Conservation (phyloP, 1,140 invertebrate species). For the Magallana gigas region DNA sequence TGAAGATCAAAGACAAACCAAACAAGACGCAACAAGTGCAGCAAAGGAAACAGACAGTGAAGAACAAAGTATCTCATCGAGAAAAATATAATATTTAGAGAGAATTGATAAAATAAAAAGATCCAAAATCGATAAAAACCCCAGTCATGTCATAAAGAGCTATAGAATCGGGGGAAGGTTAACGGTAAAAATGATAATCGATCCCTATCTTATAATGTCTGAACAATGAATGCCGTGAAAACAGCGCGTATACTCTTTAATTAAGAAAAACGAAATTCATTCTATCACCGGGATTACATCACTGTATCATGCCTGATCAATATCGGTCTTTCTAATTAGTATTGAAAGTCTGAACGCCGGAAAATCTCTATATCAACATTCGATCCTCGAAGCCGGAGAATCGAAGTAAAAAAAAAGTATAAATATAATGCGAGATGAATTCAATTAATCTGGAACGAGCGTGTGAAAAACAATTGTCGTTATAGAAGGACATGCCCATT, state of each 20-base stretch:
- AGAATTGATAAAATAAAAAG: background rate
- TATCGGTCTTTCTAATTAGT: constrained; percentile 15
- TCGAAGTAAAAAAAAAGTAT: no score
- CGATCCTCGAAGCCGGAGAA: background rate
- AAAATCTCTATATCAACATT: background rate
- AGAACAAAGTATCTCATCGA: background rate
- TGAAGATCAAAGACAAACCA: no score
- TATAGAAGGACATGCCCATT: no score
- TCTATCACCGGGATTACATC: constrained; percentile 23
- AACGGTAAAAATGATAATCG: constrained; percentile 13
- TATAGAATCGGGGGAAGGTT: background rate
- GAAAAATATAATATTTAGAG: constrained; percentile 15
- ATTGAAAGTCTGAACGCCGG: background rate
- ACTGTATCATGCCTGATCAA: background rate
- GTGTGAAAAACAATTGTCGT: no score
- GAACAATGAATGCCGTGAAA: background rate
- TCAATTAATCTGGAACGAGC: background rate
- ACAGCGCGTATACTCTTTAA: constrained; percentile 19
- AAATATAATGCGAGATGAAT: background rate
- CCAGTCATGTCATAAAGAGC: background rate
- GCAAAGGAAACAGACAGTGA: background rate
- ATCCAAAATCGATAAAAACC: constrained; percentile 17
- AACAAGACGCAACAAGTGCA: background rate
- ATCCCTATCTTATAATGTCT: constrained; percentile 17
- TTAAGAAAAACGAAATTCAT: constrained; percentile 29